Percentiles rank a stretch among this genome's conserved stretches.
Evolutionary conservation across 1,140 invertebrate genomes (phyloP).

Genomic region (Chironomus tepperi): DNA sequence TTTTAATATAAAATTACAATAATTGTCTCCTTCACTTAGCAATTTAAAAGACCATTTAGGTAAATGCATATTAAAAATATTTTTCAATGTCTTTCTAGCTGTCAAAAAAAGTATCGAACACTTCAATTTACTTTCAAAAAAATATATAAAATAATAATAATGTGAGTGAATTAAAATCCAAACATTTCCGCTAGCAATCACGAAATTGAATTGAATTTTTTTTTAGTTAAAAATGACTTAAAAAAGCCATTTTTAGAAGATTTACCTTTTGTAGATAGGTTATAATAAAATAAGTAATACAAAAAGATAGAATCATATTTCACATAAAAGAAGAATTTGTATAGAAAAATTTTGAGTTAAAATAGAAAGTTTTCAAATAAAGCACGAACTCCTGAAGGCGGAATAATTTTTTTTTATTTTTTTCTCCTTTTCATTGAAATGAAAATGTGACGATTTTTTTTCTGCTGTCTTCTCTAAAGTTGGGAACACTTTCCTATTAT

Average conservation of each 20-base stretch:
- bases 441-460: background rate
- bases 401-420: background rate
- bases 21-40: too few species aligned
- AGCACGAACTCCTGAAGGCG: conserved; percentile 10
- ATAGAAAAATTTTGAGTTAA: background rate
- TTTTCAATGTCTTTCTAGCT: too few species aligned
- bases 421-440: background rate
- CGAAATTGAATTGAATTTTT: conserved; percentile 1
- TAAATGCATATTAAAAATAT: too few species aligned
- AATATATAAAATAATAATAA: too few species aligned
- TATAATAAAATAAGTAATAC: background rate
- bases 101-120: too few species aligned
- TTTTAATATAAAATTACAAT: too few species aligned
- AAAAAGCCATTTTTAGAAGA: conserved; percentile 13
- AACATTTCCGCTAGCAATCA: background rate
- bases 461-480: too few species aligned
- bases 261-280: background rate
- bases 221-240: background rate
- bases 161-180: background rate
- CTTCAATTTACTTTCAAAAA: too few species aligned
- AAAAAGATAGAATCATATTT: conserved; percentile 4
- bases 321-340: conserved; percentile 5
- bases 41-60: too few species aligned
- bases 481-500: background rate
- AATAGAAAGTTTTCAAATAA: conserved; percentile 10